Evolutionary conservation across 37 sponge, comb jelly and placozoan genomes (phyloP).

Genomic region (Bolinopsis microptera): DNA sequence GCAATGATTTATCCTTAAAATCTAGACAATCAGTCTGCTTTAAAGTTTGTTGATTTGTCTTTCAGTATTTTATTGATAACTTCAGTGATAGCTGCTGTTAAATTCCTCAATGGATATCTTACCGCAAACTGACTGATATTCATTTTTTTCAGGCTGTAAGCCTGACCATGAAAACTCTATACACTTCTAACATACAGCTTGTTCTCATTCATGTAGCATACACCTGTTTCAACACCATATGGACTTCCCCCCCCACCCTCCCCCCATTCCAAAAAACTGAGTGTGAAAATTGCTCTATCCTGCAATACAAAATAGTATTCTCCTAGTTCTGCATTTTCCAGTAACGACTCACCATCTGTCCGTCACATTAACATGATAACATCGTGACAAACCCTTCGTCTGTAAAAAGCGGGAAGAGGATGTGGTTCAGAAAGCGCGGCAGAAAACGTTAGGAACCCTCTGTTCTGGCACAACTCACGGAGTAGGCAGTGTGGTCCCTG

Average conservation of each 20-base stretch:
- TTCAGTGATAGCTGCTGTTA: neutral
- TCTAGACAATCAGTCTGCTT: no score
- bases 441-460: slow-evolving; percentile 89
- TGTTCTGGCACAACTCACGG: slow-evolving; percentile 85
- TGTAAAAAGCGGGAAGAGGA: slow-evolving; percentile 94
- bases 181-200: slow-evolving; percentile 78
- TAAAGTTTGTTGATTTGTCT: no score
- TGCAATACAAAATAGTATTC: slow-evolving; percentile 75
- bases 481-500: slow-evolving; percentile 96
- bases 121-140: slow-evolving; percentile 24
- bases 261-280: no score
- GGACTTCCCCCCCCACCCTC: slow-evolving; percentile 88
- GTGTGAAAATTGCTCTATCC: slow-evolving; percentile 71
- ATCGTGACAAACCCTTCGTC: slow-evolving; percentile 81
- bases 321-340: slow-evolving; percentile 97
- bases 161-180: neutral
- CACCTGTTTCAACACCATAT: slow-evolving; percentile 92
- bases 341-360: slow-evolving; percentile 97
- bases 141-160: neutral
- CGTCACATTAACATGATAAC: no score
- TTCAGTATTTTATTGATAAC: neutral
- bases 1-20: no score
- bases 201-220: slow-evolving; percentile 76
- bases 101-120: neutral
- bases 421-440: slow-evolving; percentile 92